Percentiles rank a stretch among this genome's conserved stretches.
phyloP scores from a whole-genome alignment of 2,113 vertebrate genomes.

The Brachirus orientalis region DNA sequence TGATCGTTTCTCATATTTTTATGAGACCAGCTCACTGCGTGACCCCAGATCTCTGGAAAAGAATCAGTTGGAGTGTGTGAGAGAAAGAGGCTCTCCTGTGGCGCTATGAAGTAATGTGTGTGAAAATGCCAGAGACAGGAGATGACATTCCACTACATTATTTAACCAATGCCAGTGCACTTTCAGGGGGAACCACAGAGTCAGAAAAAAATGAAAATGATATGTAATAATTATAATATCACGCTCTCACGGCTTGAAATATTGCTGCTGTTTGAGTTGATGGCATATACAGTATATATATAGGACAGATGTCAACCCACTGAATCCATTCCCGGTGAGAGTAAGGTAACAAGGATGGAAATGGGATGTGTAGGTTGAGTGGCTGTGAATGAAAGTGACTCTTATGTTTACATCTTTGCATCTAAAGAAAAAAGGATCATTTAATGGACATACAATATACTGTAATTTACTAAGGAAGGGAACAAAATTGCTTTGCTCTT shows the following conservation, averaged over 20 bases:
- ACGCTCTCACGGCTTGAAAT: slow-evolving; percentile 54
- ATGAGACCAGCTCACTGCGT: neutral
- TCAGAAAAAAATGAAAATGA: slow-evolving; percentile 48
- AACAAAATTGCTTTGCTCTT: slow-evolving; percentile 12
- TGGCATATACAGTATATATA: slow-evolving; percentile 29
- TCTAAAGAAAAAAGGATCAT: slow-evolving; percentile 28
- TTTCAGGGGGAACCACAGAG: slow-evolving; percentile 55
- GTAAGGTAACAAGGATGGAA: slow-evolving; percentile 44
- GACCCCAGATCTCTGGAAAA: slow-evolving; percentile 27
- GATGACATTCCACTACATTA: slow-evolving; percentile 42
- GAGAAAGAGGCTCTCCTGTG: slow-evolving; percentile 22
- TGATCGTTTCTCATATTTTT: slow-evolving; percentile 36
- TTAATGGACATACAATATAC: slow-evolving; percentile 34
- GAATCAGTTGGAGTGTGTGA: slow-evolving; percentile 9
- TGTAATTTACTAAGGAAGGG: slow-evolving; percentile 28
- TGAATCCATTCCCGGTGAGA: slow-evolving; percentile 41
- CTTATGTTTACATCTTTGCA: slow-evolving; percentile 62
- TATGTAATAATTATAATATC: slow-evolving; percentile 61
- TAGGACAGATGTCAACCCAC: slow-evolving; percentile 45
- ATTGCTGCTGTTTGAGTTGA: slow-evolving; percentile 49
- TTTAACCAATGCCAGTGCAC: slow-evolving; percentile 38
- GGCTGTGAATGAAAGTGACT: slow-evolving; percentile 59
- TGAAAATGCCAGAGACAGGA: slow-evolving; percentile 43
- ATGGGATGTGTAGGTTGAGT: slow-evolving; percentile 47
- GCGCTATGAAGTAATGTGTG: slow-evolving; percentile 38